Base-by-base conservation (phyloP, 2,113 vertebrate species). In the Trichechus manatus region DNA sequence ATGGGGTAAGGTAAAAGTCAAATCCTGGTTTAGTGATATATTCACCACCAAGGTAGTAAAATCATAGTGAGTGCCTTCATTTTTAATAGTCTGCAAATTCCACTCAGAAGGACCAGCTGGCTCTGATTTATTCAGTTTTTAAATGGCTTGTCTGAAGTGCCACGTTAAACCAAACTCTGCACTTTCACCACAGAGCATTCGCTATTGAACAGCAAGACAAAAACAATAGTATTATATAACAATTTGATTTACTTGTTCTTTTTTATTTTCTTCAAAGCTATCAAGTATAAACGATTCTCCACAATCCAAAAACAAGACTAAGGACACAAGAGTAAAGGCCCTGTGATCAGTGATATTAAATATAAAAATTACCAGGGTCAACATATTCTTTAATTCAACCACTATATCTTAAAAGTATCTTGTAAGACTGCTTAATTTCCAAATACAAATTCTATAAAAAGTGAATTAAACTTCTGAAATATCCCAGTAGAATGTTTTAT, bases 91-190 rank as follows among this genome's bases (percentile, higher is more conserved):
- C 88, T 87, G 82, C 79, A 97, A 96, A 87, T 96, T 98, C 97
- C 84, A 97, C 87, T 80, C 66, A 66, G 95, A 97, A 95, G 72
- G 98, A 97, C 89, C 93, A 98, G 77, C 59, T 98, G 98, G 94
- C 97, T 94, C 78, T 93, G 94, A 95, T 90, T 97, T 91, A 94
- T 96, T 96, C 89, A 15, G 64, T 96, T 89, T 97, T 98, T 88
- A 89, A 97, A 97, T 20, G 92, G 77, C 75, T 97, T 81, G 94
- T 98, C 97, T 87, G 84, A 98, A 98, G 78, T 93, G 91, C 97
- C 97, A 97, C 56, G 66, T 98, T 95, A 97, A 93, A 98, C 90
- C 47, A 95, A 98, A 96, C 19, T 95, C 92, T 92, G 94, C 94
- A 92, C 86, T 95, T 96, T 95, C 93, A 95, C 96, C 87, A 95